Conservation (phyloP, 2,888 invertebrate genomes). For the Tolmerus cingulatus region DNA sequence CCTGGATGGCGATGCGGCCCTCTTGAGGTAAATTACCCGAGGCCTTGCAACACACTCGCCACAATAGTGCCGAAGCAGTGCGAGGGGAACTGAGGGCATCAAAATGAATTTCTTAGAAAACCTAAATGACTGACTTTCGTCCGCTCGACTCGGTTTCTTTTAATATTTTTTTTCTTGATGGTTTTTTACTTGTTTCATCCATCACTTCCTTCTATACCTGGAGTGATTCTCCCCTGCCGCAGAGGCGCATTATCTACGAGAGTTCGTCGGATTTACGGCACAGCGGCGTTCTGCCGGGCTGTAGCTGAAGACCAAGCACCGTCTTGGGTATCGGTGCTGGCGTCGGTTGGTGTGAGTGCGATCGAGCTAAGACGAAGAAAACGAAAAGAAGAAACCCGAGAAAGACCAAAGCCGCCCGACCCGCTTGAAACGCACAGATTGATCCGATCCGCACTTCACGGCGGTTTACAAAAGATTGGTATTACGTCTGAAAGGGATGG, state of each 20-base stretch:
- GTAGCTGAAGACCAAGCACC: neutral
- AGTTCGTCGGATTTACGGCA: neutral
- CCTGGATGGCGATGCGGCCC: neutral
- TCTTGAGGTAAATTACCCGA: neutral
- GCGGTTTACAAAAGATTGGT: constrained; percentile 26
- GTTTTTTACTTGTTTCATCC: constrained; percentile 4
- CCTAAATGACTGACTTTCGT: constrained; percentile 45
- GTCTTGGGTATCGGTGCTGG: neutral
- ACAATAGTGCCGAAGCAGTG: neutral
- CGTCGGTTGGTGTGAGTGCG: neutral
- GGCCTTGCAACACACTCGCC: neutral
- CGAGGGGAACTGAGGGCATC: neutral
- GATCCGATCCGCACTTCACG: constrained; percentile 37
- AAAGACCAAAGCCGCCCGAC: constrained; percentile 15
- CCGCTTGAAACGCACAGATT: constrained; percentile 3
- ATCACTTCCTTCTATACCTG: constrained; percentile 10
- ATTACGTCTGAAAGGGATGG: constrained; percentile 1
- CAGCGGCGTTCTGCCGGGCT: neutral
- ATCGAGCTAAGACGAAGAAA: neutral
- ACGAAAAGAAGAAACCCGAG: neutral
- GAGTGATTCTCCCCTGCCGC: neutral
- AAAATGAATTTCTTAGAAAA: constrained; percentile 39
- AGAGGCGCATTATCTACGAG: neutral
- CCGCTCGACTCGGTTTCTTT: constrained; percentile 2
- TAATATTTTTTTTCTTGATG: neutral